These are phyloP conservation scores for Disparrhopalites patrizii DNA, from an alignment of 2,888 invertebrate species.

Conservation along the genomic window DNA sequence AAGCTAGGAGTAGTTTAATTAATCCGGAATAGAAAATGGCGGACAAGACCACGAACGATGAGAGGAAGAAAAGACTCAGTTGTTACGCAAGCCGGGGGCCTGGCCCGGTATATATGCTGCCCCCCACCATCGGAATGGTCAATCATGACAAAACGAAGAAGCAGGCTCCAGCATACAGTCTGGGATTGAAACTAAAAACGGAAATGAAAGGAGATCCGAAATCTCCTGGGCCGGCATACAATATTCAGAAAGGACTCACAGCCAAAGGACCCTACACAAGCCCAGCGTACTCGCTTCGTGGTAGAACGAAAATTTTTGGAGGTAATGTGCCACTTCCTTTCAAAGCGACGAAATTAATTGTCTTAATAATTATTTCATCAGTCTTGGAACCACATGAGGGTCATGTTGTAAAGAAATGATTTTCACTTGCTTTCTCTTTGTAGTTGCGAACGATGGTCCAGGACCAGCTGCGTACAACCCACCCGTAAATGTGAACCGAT, in stretches of 20 bases:
- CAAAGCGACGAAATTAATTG: no score
- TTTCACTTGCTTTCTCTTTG: no score
- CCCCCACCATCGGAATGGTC: constrained; percentile 60
- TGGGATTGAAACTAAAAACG: constrained; percentile 21
- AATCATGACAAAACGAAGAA: constrained; percentile 61
- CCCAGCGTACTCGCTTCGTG: constrained; percentile 32
- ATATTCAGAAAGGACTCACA: constrained; percentile 39
- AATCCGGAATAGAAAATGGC: not conserved
- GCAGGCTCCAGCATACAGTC: constrained; percentile 38
- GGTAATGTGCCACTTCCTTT: no score
- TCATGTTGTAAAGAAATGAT: no score
- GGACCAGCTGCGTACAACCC: constrained; percentile 65
- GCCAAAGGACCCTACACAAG: constrained; percentile 37
- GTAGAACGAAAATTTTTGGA: constrained; percentile 25
- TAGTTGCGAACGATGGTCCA: constrained; percentile 52
- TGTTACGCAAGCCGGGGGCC: constrained; percentile 55
- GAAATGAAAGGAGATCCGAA: constrained; percentile 3
- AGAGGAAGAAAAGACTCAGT: constrained; percentile 24
- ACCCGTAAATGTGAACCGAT: constrained; percentile 58
- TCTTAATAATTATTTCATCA: no score
- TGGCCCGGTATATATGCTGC: constrained; percentile 64
- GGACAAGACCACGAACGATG: constrained; percentile 13
- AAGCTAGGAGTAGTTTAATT: no score
- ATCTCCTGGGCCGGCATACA: constrained; percentile 43
- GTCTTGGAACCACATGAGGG: no score